Base-by-base conservation (phyloP, 53 echinoderm and acorn worm genomes). In the Temnopleurus reevesii region DNA sequence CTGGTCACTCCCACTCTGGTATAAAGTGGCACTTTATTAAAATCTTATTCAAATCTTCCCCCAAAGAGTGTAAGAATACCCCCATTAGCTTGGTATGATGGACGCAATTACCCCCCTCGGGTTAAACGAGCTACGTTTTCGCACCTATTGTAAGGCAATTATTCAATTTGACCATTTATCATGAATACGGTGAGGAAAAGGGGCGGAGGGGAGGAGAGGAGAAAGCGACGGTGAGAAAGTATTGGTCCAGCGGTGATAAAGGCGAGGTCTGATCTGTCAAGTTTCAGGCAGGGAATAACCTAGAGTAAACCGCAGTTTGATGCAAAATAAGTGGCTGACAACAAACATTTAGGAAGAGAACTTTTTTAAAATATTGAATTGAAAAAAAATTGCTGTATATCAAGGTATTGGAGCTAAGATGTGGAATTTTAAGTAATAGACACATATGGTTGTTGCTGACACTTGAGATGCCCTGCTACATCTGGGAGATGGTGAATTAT, bases 121-220 rank as follows among this genome's bases (percentile, higher is more conserved):
- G 83, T 46, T 29, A 12, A 79, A 79, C 18, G 5, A 61, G 85
- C 18, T 35, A 45, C 12, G 55, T 53, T 83, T 85, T 85, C 61
- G 45, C 85, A 85, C 85, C 85, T 85, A 60, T 85, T 85, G 61
- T 61, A 28, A 85, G 85, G 45, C 85, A 85, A 85, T 85, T 85
- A 85, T 85, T 85, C 85, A 59, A 85, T 60, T 60, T 21, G 60
- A 83, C 41, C 21, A 17, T 43, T n/a, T 71, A 38, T 41, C n/a
- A 8, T 71, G 23, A 34, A n/a, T 63, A 33, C n/a, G n/a, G 5
- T 33, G 5, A 13, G 41, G 71, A 21, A 41, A 71, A 71, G 1
- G 19, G n/a, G 38, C 35, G 21, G 13, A n/a, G 2, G 41, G 38
- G 30, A 2, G 1, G 33, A 6, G 71, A 71, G 12, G 71, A 38